Percentiles rank a stretch among this genome's conserved stretches.
Conservation (phyloP, 2,797 vertebrate genomes). For the Labroides dimidiatus region DNA sequence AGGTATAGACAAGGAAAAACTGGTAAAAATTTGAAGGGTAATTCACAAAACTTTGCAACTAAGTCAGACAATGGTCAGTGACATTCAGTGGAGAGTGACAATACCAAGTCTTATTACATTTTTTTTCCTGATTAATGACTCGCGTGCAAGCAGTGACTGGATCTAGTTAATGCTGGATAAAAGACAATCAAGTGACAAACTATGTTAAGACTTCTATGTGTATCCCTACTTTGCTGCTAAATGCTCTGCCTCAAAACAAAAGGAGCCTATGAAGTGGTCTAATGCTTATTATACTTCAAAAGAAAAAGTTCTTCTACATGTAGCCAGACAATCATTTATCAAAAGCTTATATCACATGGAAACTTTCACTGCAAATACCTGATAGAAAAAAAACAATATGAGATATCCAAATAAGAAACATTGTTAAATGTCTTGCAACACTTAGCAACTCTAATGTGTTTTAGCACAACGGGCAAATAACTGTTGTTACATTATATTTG, state of each 20-base stretch:
- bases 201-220: constrained; percentile 62
- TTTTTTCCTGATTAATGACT: constrained; percentile 49
- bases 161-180: constrained; percentile 39
- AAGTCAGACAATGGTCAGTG: constrained; percentile 52
- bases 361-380: constrained; percentile 5
- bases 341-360: constrained; percentile 21
- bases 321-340: constrained; percentile 27
- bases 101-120: constrained; percentile 51
- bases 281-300: constrained; percentile 21
- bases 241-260: constrained; percentile 32
- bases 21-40: constrained; percentile 67
- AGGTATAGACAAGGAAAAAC: constrained; percentile 65
- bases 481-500: constrained; percentile 17
- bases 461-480: constrained; percentile 11
- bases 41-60: constrained; percentile 51
- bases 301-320: constrained; percentile 17
- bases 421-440: constrained; percentile 1
- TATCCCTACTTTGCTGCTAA: constrained; percentile 33
- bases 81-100: constrained; percentile 70
- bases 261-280: constrained; percentile 21
- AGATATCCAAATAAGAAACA: constrained; percentile 13
- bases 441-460: neutral
- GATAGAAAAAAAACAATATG: neutral
- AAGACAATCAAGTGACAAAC: constrained; percentile 50
- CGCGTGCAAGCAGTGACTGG: constrained; percentile 33